Conservation (phyloP, 2,797 vertebrate genomes). For the Anabas testudineus region DNA sequence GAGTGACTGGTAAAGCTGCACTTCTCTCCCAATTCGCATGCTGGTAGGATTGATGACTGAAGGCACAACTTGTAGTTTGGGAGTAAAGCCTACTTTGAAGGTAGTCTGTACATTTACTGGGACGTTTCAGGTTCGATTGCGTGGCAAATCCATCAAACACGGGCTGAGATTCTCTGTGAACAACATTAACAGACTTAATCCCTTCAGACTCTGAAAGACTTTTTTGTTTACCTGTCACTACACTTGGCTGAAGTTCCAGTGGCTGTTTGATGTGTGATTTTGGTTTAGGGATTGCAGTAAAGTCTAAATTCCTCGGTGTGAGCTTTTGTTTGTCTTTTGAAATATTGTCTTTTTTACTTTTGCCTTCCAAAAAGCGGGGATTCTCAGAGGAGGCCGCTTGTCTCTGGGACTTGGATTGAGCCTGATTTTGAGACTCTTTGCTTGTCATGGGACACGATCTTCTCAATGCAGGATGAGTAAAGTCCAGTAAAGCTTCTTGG, state of each 20-base stretch:
- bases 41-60: constrained; percentile 26
- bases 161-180: constrained; percentile 46
- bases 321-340: constrained; percentile 48
- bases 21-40: constrained; percentile 28
- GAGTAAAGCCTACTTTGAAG: constrained; percentile 27
- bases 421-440: constrained; percentile 41
- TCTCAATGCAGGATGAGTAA: constrained; percentile 48
- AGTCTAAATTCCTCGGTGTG: constrained; percentile 44
- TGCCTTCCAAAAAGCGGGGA: constrained; percentile 60
- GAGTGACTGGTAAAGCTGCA: constrained; percentile 2
- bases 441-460: constrained; percentile 10
- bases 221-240: constrained; percentile 36
- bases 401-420: constrained; percentile 41
- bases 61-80: constrained; percentile 26
- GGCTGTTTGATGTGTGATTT: constrained; percentile 42
- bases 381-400: constrained; percentile 34
- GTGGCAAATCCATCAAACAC: constrained; percentile 33
- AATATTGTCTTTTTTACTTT: constrained; percentile 61
- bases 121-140: constrained; percentile 27
- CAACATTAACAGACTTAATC: constrained; percentile 27
- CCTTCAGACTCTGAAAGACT: constrained; percentile 46
- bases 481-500: constrained; percentile 61
- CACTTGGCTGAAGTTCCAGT: constrained; percentile 32
- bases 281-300: constrained; percentile 35
- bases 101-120: constrained; percentile 46